Evolutionary conservation across 2,113 vertebrate genomes (phyloP).

Genomic region (Macaca mulatta): DNA sequence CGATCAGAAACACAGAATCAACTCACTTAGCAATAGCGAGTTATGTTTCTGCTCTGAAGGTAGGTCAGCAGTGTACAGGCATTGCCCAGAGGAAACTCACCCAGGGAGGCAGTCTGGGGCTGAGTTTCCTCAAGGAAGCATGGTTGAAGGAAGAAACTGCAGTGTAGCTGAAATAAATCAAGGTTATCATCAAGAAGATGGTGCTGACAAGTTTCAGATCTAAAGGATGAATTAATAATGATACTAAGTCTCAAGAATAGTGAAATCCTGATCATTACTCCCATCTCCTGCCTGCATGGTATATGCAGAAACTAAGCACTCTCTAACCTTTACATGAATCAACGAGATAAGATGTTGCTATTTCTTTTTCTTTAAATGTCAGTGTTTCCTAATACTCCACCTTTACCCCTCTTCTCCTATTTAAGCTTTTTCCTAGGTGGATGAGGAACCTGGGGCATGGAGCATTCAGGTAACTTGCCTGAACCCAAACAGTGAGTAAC

Average conservation of each 20-base stretch:
- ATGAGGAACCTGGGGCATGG: not conserved
- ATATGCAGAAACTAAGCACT: not conserved
- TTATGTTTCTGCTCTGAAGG: not conserved
- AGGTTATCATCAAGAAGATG: not conserved
- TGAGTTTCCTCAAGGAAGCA: not conserved
- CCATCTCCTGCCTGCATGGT: not conserved
- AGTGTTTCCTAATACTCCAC: not conserved
- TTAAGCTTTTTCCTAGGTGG: not conserved
- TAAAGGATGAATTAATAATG: not conserved
- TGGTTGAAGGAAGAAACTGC: not conserved
- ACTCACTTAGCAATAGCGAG: not conserved
- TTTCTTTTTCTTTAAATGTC: not conserved
- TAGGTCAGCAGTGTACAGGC: not conserved
- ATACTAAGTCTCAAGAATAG: not conserved
- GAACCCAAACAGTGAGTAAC: constrained; percentile 17
- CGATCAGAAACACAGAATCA: not conserved
- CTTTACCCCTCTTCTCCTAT: not conserved
- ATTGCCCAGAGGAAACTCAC: not conserved
- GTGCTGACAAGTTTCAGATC: not conserved
- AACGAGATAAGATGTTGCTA: not conserved
- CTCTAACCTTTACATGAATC: not conserved
- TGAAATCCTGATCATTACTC: not conserved
- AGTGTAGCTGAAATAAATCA: not conserved
- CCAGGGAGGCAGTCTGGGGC: not conserved
- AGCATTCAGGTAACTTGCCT: constrained; percentile 31